Evolutionary conservation across 2,888 invertebrate species (phyloP).

Genomic region (Tinea pellionella): DNA sequence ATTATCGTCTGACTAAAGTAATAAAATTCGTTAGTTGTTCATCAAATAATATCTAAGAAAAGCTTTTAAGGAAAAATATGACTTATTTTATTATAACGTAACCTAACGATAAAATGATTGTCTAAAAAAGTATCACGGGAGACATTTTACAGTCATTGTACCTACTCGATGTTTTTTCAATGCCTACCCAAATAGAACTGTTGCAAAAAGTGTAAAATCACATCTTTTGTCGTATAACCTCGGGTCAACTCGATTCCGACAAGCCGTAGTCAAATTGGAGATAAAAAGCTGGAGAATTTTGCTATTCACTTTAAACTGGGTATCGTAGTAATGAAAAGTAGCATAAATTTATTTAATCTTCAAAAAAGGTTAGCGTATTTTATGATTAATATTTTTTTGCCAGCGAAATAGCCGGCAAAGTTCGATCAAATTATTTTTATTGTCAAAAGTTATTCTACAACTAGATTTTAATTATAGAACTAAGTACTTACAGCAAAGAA

Average conservation of each 20-base stretch:
- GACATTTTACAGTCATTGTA: not conserved
- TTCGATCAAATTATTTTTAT: too few species aligned
- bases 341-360: too few species aligned
- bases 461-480: too few species aligned
- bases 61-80: conserved; percentile 4
- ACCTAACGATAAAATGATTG: not conserved
- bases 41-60: too few species aligned
- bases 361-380: too few species aligned
- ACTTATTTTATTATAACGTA: not conserved
- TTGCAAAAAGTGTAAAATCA: conserved; percentile 7
- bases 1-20: too few species aligned
- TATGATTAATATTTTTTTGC: too few species aligned
- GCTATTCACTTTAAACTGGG: not conserved
- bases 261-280: not conserved
- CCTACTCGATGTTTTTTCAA: not conserved
- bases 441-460: too few species aligned
- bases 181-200: not conserved
- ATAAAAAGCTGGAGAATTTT: not conserved
- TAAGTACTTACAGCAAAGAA: too few species aligned
- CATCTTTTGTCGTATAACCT: conserved; percentile 1
- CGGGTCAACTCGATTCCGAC: conserved; percentile 7
- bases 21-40: too few species aligned
- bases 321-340: too few species aligned
- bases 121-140: not conserved
- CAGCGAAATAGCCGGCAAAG: too few species aligned